These are phyloP conservation scores for Sphenodon punctatus DNA, from an alignment of 2,797 vertebrate genomes.

Conservation along the genomic window DNA sequence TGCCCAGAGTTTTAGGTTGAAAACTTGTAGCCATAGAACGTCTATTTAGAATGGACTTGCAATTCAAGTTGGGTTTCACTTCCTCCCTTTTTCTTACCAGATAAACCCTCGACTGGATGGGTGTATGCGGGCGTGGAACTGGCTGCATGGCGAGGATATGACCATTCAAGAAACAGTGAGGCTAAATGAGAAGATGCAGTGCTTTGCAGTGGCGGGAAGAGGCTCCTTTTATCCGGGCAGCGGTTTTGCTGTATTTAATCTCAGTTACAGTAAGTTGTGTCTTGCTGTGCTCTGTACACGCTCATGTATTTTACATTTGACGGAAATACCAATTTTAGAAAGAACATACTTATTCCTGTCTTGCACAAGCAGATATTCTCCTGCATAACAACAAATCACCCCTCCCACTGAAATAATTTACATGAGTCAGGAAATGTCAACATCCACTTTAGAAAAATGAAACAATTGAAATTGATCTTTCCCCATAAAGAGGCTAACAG, in stretches of 20 bases:
- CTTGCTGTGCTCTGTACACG: not conserved
- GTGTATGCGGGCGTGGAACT: slow-evolving; percentile 93
- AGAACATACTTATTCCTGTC: not conserved
- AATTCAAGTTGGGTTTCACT: not conserved
- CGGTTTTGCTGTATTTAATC: slow-evolving; percentile 88
- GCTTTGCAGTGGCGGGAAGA: slow-evolving; percentile 82
- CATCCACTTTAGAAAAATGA: not conserved
- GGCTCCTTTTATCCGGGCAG: slow-evolving; percentile 90
- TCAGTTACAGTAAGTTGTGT: slow-evolving; percentile 80
- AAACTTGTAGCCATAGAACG: not conserved
- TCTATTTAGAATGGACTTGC: not conserved
- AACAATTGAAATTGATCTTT: not conserved
- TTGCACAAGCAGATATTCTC: not conserved
- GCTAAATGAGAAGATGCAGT: slow-evolving; percentile 92
- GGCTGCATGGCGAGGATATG: slow-evolving; percentile 90
- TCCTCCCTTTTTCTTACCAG: slow-evolving; percentile 72
- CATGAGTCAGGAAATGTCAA: not conserved
- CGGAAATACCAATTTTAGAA: not conserved
- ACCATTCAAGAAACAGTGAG: slow-evolving; percentile 90
- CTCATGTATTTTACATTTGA: not conserved
- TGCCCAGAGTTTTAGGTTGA: not conserved
- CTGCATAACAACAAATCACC: not conserved
- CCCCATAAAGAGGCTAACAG: not conserved
- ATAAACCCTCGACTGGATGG: slow-evolving; percentile 95
- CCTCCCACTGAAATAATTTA: not conserved